phyloP scores from a whole-genome alignment of 92 coral and sea anemone species.

The Paramuricea clavata region DNA sequence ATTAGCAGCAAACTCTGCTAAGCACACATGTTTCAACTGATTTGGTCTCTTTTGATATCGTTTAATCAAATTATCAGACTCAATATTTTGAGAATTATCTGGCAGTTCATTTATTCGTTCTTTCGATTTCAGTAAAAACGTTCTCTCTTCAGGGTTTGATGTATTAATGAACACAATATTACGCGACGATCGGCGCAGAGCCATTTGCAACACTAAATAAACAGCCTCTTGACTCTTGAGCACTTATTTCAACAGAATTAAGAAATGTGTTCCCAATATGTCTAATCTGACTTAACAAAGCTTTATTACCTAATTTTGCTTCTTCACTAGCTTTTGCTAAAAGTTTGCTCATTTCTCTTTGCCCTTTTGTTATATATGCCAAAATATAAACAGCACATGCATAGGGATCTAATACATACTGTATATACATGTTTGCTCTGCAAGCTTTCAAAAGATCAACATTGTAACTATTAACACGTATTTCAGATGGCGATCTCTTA shows the following conservation, averaged over 20 bases:
- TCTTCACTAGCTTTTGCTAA: slow-evolving; percentile 70
- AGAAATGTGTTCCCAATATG: slow-evolving; percentile 78
- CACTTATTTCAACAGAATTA: slow-evolving; percentile 78
- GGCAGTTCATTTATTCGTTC: slow-evolving; percentile 71
- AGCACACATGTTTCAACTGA: slow-evolving; percentile 7
- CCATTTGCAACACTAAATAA: slow-evolving; percentile 78
- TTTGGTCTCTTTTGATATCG: slow-evolving; percentile 59
- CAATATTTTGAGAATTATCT: slow-evolving; percentile 71
- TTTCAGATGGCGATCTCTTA: slow-evolving; percentile 67
- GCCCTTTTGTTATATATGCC: slow-evolving; percentile 74
- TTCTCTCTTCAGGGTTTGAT: slow-evolving; percentile 76
- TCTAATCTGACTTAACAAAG: slow-evolving; percentile 57
- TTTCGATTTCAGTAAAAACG: slow-evolving; percentile 64
- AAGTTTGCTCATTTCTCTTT: slow-evolving; percentile 79
- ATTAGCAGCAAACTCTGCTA: slow-evolving; percentile 19
- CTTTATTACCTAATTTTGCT: slow-evolving; percentile 73
- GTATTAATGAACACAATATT: slow-evolving; percentile 61
- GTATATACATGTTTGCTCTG: not conserved
- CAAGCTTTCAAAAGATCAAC: not conserved
- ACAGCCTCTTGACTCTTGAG: slow-evolving; percentile 81
- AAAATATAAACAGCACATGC: slow-evolving; percentile 56
- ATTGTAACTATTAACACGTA: slow-evolving; percentile 63
- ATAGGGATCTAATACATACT: slow-evolving; percentile 58
- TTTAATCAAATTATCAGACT: slow-evolving; percentile 56
- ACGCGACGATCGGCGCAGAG: slow-evolving; percentile 53